phyloP scores from a whole-genome alignment of 2,888 invertebrate genomes.

The Lysandra bellargus region DNA sequence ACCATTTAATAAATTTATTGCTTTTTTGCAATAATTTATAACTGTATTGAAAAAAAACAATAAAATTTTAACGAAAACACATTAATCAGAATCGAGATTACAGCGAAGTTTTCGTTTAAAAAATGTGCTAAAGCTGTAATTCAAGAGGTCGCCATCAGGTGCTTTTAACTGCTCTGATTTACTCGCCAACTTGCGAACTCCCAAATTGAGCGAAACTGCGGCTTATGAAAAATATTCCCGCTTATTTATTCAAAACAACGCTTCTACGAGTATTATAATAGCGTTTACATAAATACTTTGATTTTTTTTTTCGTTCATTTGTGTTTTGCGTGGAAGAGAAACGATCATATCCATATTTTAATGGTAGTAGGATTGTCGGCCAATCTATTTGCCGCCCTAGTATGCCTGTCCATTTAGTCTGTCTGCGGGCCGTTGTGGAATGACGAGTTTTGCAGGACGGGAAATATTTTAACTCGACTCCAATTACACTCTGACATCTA shows the following conservation, averaged over 20 bases:
- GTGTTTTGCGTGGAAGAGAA: neutral
- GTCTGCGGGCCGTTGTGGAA: neutral
- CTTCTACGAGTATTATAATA: neutral
- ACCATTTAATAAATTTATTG: neutral
- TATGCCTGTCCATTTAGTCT: neutral
- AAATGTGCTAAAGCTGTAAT: conserved; percentile 46
- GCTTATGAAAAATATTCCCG: conserved; percentile 40
- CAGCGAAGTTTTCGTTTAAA: conserved; percentile 41
- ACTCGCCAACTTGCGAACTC: conserved; percentile 47
- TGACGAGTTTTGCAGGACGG: neutral
- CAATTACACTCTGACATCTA: conserved; percentile 27
- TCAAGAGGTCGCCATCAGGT: conserved; percentile 49
- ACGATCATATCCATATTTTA: neutral
- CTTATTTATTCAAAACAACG: conserved; percentile 13
- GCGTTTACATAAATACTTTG: neutral
- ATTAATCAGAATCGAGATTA: conserved; percentile 38
- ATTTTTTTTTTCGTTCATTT: neutral
- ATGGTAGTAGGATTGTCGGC: neutral
- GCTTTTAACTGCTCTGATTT: conserved; percentile 49
- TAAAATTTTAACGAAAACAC: conserved; percentile 33
- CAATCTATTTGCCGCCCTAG: neutral
- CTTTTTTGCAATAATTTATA: neutral
- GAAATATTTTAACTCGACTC: conserved; percentile 17
- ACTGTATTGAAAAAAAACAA: conserved; percentile 4
- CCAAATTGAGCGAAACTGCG: conserved; percentile 37